A percentile compares a stretch with the other conserved stretches of the same genome.
Conservation (phyloP, 2,888 invertebrate genomes). For the Pseudolycoriella hygida region DNA sequence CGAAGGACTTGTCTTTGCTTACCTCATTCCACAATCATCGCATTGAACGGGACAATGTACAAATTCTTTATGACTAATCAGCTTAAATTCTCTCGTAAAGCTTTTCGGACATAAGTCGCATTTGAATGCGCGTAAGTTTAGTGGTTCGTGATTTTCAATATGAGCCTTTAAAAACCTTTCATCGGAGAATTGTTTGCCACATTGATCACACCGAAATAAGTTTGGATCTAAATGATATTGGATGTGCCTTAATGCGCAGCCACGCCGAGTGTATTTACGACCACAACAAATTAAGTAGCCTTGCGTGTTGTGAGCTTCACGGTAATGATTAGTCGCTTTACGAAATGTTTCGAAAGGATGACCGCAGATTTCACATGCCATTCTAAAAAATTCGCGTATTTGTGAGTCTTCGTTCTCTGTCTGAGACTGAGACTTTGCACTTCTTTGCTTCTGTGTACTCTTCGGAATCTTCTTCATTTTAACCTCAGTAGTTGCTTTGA, state of each 20-base stretch:
- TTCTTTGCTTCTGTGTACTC: too few relatives aligned
- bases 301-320: constrained; percentile 17
- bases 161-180: constrained; percentile 24
- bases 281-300: constrained; percentile 25
- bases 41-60: too few relatives aligned
- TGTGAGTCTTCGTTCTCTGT: constrained; percentile 15
- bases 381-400: constrained; percentile 22
- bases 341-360: constrained; percentile 18
- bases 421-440: too few relatives aligned
- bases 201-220: constrained; percentile 11
- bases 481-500: too few relatives aligned
- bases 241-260: constrained; percentile 24
- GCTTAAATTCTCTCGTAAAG: constrained; percentile 16
- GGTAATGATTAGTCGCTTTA: constrained; percentile 21
- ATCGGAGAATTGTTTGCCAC: constrained; percentile 3
- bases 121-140: constrained; percentile 17
- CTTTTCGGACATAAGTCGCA: constrained; percentile 25
- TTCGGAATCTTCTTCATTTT: too few relatives aligned
- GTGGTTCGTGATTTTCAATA: constrained; percentile 19
- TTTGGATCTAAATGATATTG: constrained; percentile 25
- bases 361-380: constrained; percentile 23
- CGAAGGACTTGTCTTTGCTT: too few relatives aligned
- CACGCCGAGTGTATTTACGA: constrained; percentile 23
- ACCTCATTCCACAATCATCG: too few relatives aligned
- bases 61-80: too few relatives aligned